These are phyloP conservation scores for Etia nguti DNA, from an alignment of 2,113 vertebrate species.

Conservation along the genomic window DNA sequence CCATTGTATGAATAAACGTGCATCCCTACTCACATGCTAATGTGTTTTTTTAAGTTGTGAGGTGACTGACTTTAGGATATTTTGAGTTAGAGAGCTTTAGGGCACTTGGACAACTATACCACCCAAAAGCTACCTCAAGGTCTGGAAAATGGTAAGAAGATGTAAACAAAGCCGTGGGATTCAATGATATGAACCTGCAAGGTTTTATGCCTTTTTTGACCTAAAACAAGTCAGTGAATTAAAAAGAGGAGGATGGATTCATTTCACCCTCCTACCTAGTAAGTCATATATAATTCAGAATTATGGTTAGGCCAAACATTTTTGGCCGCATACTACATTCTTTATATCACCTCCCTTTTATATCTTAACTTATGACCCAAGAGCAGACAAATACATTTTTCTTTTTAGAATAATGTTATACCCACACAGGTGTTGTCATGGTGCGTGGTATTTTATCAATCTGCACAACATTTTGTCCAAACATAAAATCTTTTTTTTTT, in stretches of 20 bases:
- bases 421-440: neutral
- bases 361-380: neutral
- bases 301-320: neutral
- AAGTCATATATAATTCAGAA: conserved; percentile 8
- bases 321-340: neutral
- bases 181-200: conserved; percentile 17
- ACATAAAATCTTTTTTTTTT: neutral
- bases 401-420: neutral
- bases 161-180: conserved; percentile 2
- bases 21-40: neutral
- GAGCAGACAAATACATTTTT: neutral
- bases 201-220: conserved; percentile 25
- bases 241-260: conserved; percentile 29
- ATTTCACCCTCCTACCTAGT: neutral
- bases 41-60: neutral
- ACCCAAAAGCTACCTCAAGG: neutral
- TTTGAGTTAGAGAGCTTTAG: neutral
- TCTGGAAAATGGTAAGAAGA: neutral
- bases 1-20: neutral
- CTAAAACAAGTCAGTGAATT: conserved; percentile 18
- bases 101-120: neutral
- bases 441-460: neutral
- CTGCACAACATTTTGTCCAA: neutral
- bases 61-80: neutral
- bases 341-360: neutral